Evolutionary conservation across 1,140 invertebrate genomes (phyloP), one percentile per base, ranked within the genome.

Genomic region (Globodera ellingtonae): DNA sequence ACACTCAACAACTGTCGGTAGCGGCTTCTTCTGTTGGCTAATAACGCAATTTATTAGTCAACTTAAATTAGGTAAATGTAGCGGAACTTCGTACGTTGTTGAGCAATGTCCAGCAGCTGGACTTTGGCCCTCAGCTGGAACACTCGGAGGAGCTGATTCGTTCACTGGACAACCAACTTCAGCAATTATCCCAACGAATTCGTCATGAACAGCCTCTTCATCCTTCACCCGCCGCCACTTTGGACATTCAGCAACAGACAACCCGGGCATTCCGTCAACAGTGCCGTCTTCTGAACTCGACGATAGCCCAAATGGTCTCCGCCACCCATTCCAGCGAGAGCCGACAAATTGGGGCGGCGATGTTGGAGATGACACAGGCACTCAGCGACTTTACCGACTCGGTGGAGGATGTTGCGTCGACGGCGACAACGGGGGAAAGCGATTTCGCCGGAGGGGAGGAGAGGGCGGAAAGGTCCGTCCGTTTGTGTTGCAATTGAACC

Each of bases 61-160:
- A 78, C 91, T 35, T 35, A 2, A 3, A n/a, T 72, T n/a, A 74
- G 72, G 72, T 74, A 10, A 50, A 77, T 13, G 75, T 95, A 9
- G 92, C 93, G 1, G 95, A 96, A 81, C 91, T 97, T 4, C 91
- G 94, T 86, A 93, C 93, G 44, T 93, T 95, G 8, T 92, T 95
- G 0, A 93, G 92, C 72, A 93, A 95, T 86, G 94, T 95, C 0
- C 93, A 94, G 83, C 94, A 95, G 87, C 94, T 94, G 1, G 96
- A 94, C 89, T 94, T 94, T 81, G 94, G 94, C n/a, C 90, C 95
- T 80, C 95, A 96, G 87, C 85, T 91, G 3, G 90, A 91, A 24
- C 89, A 89, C 78, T 79, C 85, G 13, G 89, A 89, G 62, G 87
- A 88, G 15, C 75, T 95, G 24, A 93, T 98, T 48, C 91, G 92